These are phyloP conservation scores for Austrofundulus limnaeus DNA, from an alignment of 2,113 vertebrate genomes.

Conservation along the genomic window DNA sequence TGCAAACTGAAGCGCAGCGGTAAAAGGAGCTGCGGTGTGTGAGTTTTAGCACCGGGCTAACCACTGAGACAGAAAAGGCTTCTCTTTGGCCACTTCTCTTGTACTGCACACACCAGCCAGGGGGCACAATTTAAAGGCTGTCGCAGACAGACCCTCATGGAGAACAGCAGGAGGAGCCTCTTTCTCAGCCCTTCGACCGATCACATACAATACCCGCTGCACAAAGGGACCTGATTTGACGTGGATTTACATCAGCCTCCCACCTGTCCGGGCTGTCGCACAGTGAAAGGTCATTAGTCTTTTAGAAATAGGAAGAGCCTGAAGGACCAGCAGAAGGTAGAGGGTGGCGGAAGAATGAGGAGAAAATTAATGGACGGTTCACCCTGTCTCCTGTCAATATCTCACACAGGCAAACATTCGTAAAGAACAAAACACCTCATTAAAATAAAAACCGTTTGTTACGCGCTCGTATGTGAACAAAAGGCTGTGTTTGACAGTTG, in stretches of 20 bases:
- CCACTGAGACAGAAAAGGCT: conserved; percentile 43
- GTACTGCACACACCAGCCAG: conserved; percentile 38
- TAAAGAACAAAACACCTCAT: conserved; percentile 37
- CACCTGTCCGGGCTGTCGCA: conserved; percentile 56
- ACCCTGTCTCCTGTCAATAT: conserved; percentile 32
- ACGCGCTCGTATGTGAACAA: conserved; percentile 16
- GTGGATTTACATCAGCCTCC: conserved; percentile 60
- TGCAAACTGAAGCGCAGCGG: conserved; percentile 28
- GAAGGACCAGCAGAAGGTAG: conserved; percentile 21
- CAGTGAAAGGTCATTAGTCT: conserved; percentile 68
- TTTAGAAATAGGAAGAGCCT: conserved; percentile 59
- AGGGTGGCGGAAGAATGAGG: conserved; percentile 38
- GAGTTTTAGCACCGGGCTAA: conserved; percentile 58
- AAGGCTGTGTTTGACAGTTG: conserved; percentile 5
- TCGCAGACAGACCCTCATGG: conserved; percentile 47
- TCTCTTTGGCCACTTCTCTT: conserved; percentile 30
- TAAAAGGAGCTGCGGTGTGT: conserved; percentile 46
- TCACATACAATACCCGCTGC: conserved; percentile 32
- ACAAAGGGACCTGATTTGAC: conserved; percentile 62
- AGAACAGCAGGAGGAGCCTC: conserved; percentile 48
- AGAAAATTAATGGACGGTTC: conserved; percentile 36
- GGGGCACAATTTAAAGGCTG: conserved; percentile 62
- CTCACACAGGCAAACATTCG: conserved; percentile 33
- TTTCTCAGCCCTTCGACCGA: conserved; percentile 45
- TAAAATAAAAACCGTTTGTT: conserved; percentile 27